phyloP scores from a whole-genome alignment of 53 echinoderm and acorn worm species.

The Echinometra lucunter region DNA sequence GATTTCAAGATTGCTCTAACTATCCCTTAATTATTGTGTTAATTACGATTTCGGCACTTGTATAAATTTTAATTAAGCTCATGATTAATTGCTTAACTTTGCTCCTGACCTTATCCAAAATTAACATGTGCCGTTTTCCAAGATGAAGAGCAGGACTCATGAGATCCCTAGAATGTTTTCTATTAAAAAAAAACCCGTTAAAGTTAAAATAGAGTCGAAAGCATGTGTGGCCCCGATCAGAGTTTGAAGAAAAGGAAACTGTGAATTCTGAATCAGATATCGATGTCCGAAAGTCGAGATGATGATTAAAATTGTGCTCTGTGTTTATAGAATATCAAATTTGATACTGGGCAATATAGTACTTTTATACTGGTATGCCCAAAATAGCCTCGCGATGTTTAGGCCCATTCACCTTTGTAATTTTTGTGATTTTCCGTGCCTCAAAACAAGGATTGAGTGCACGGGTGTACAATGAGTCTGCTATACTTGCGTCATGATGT shows the following conservation, averaged over 20 bases:
- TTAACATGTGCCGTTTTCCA: not conserved
- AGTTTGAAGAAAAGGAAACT: not conserved
- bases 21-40: not conserved
- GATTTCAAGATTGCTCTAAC: not conserved
- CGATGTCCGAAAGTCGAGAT: not conserved
- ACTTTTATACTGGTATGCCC: too few species aligned
- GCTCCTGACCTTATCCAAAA: not conserved
- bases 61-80: not conserved
- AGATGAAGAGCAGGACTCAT: not conserved
- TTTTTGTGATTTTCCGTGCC: too few species aligned
- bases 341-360: too few species aligned
- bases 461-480: too few species aligned
- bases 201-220: not conserved
- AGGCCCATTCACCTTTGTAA: too few species aligned
- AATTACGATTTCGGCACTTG: not conserved
- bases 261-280: not conserved
- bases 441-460: too few species aligned
- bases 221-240: not conserved
- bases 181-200: too few species aligned
- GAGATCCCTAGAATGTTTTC: not conserved
- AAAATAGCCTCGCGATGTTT: too few species aligned
- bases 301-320: too few species aligned
- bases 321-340: too few species aligned
- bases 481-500: too few species aligned
- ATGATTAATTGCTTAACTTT: not conserved